Evolutionary conservation across 1,140 invertebrate genomes (phyloP), one percentile per base, ranked within the genome.

Genomic region (Pseudomyrmex dendroicus): DNA sequence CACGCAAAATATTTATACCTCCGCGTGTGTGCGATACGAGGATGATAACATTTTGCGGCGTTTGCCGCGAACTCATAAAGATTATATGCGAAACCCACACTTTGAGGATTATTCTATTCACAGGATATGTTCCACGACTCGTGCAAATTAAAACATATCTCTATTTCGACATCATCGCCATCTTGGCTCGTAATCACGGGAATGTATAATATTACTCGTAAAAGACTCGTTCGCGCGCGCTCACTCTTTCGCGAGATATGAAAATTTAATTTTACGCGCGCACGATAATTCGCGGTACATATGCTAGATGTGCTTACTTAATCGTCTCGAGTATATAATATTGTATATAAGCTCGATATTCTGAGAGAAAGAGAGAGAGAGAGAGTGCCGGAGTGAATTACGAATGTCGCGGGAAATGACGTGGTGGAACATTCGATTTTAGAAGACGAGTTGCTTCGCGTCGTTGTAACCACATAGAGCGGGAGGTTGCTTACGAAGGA

Each of bases 31-130:
- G 44, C 66, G 73, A 72, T 56, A 50, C 22, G 73, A 20, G 22
- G n/a, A 20, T 8, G 56, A 72, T 72, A 44, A 20, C 68, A 20
- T 85, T 35, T 52, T 17, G 56, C 57, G 52, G 35, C 57, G 70
- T 62, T 80, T 57, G 70, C 63, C 35, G 46, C 57, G 13, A 46
- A 78, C 13, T 73, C 85, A 66, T 73, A 63, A 72, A 44, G 84
- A 86, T 86, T 59, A 83, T 63, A 86, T 61, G 62, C 35, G 35
- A 35, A 63, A 25, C 22, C 63, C 46, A 3, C 56, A 50, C 50
- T 82, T 50, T 64, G 63, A 70, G 68, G 84, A 86, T 86, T 86
- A 86, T 74, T 61, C 62, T 54, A 83, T 73, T 83, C 77, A 73
- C 56, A 67, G 67, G 63, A 84, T 84, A 52, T 84, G 64, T 35